A percentile compares a stretch with the other conserved stretches of the same genome.
Conservation (phyloP, 1,140 invertebrate species). For the Pteromalus puparum region DNA sequence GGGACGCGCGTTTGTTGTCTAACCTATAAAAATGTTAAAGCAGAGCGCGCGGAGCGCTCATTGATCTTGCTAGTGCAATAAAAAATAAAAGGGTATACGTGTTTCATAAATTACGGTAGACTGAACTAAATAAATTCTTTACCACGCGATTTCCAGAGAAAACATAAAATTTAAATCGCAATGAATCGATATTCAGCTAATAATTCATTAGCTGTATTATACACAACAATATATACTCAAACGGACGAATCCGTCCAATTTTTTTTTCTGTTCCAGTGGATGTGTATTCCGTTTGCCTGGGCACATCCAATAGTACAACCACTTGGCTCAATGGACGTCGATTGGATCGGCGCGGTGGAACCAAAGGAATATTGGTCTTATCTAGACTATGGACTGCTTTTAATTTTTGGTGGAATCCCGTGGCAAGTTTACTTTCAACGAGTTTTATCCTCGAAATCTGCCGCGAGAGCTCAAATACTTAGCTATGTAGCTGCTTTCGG, state of each 20-base stretch:
- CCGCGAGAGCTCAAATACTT: constrained; percentile 92
- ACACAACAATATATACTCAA: no score
- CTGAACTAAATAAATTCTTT: no score
- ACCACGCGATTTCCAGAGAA: no score
- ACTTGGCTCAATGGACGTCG: constrained; percentile 86
- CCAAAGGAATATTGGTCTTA: constrained; percentile 87
- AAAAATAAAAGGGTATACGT: no score
- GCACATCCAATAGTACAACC: constrained; percentile 87
- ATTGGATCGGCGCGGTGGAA: constrained; percentile 92
- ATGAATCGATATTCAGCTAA: no score
- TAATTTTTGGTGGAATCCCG: constrained; percentile 98
- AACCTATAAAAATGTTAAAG: no score
- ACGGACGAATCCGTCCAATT: neutral
- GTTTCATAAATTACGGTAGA: no score
- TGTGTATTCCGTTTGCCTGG: constrained; percentile 98
- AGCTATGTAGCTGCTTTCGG: constrained; percentile 98
- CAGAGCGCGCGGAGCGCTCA: no score
- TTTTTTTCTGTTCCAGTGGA: constrained; percentile 81
- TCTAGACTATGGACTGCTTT: constrained; percentile 92
- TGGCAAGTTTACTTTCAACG: constrained; percentile 99
- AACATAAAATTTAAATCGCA: no score
- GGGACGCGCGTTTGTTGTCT: no score
- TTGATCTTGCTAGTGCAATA: no score
- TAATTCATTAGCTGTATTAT: no score
- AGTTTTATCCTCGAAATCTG: constrained; percentile 96